These are phyloP conservation scores for Phrynocephalus versicolor DNA, from an alignment of 2,113 vertebrate genomes.

Conservation along the genomic window DNA sequence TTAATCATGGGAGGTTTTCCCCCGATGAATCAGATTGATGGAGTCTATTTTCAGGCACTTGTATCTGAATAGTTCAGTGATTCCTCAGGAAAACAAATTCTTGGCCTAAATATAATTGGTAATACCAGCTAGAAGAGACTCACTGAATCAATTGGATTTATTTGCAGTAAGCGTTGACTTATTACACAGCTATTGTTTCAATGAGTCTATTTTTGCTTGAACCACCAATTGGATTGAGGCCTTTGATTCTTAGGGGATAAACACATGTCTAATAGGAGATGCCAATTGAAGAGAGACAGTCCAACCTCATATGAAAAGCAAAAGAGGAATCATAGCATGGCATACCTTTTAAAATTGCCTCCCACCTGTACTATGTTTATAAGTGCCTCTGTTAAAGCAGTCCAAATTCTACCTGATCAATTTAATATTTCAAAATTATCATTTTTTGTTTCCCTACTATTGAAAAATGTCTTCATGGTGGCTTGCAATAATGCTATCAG, in stretches of 20 bases:
- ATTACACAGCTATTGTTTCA: no score
- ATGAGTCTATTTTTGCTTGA: no score
- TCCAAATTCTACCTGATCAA: background rate
- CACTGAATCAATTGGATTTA: no score
- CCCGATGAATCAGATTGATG: background rate
- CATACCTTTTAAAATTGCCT: background rate
- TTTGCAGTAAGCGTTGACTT: no score
- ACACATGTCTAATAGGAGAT: background rate
- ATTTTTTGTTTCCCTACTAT: background rate
- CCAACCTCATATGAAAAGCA: background rate
- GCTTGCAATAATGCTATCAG: background rate
- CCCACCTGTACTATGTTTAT: background rate
- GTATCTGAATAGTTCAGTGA: background rate
- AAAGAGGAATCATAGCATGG: background rate
- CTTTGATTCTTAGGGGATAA: no score
- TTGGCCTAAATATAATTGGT: no score
- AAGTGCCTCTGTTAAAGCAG: background rate
- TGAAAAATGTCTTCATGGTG: background rate
- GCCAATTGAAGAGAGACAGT: background rate
- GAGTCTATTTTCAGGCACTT: background rate
- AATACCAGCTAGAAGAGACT: no score
- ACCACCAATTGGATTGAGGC: no score
- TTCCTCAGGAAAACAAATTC: background rate
- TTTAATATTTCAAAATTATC: no score
- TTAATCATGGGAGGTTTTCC: background rate